phyloP scores from a whole-genome alignment of 2,113 vertebrate genomes.

The Eulacestoma nigropectus region DNA sequence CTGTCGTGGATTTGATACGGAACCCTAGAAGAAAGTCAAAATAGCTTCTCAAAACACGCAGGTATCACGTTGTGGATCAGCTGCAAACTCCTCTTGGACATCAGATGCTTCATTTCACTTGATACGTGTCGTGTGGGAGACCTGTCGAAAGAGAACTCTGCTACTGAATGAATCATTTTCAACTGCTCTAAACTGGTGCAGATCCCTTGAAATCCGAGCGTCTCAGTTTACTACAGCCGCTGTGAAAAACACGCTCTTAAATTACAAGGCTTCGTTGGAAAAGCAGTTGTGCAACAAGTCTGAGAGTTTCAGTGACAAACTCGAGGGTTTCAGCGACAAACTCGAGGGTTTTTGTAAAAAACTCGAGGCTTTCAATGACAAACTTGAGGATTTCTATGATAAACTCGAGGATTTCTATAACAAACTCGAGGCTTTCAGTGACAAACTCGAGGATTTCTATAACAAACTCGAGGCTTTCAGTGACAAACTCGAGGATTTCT shows the following conservation, averaged over 20 bases:
- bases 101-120: neutral
- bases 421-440: too few relatives aligned
- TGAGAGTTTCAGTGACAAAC: neutral
- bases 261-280: fast-evolving
- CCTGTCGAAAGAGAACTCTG: neutral
- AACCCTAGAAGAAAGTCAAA: neutral
- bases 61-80: fast-evolving
- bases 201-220: neutral
- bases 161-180: neutral
- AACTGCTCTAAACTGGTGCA: fast-evolving
- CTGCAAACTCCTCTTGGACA: neutral
- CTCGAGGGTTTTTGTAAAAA: fast-evolving
- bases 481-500: neutral
- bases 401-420: too few relatives aligned
- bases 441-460: neutral
- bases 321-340: neutral
- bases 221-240: fast-evolving
- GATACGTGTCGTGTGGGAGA: fast-evolving
- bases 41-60: neutral
- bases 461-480: neutral
- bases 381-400: too few relatives aligned
- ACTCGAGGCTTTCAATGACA: fast-evolving
- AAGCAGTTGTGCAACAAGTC: neutral
- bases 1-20: neutral
- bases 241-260: fast-evolving